Percentiles rank a stretch among this genome's conserved stretches.
Evolutionary conservation across 2,888 invertebrate species (phyloP).

Genomic region (Machimus atricapillus): DNA sequence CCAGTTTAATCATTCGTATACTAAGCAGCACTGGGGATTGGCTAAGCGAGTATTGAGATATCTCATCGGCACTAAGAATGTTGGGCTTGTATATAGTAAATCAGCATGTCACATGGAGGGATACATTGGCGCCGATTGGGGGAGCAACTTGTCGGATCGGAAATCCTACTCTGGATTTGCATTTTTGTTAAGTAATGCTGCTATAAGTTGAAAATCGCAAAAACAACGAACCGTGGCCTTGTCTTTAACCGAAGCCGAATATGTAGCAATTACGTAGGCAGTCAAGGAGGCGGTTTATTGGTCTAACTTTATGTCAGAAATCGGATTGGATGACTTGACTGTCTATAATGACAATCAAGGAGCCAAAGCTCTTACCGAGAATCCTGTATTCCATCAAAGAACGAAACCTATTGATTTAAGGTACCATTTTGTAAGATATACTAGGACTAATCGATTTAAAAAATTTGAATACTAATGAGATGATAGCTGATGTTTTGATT

Average conservation of each 20-base stretch:
- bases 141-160: neutral
- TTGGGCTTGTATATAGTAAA: neutral
- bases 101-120: neutral
- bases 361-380: neutral
- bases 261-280: neutral
- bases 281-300: neutral
- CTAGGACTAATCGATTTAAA: constrained; percentile 11
- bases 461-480: constrained; percentile 22
- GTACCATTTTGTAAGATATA: constrained; percentile 35
- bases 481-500: constrained; percentile 37
- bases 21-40: constrained; percentile 50
- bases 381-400: constrained; percentile 37
- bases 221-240: neutral
- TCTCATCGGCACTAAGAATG: neutral
- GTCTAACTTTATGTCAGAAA: neutral
- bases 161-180: neutral
- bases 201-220: neutral
- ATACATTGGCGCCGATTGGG: neutral
- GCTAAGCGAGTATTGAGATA: constrained; percentile 50
- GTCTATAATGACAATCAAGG: constrained; percentile 22
- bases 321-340: neutral
- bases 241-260: neutral
- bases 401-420: constrained; percentile 41
- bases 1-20: constrained; percentile 47
- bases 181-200: neutral